Evolutionary conservation across 2,888 invertebrate genomes (phyloP), one percentile per base, ranked within the genome.

Genomic region (Crematogaster levior): DNA sequence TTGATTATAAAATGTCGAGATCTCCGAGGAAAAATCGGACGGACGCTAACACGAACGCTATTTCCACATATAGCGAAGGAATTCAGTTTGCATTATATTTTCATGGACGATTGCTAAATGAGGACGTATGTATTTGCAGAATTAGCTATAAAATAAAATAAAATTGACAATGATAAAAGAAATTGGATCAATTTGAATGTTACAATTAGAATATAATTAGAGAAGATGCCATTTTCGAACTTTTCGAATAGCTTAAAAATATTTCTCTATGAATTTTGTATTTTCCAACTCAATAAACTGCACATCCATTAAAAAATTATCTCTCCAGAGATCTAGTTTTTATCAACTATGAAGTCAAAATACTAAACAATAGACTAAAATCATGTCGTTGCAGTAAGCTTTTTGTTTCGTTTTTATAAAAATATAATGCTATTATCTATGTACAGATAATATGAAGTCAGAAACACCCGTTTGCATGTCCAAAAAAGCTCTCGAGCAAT

Each of bases 381-480:
- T 30, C 68, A 37, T 77, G 56, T 30, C 40, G 51, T 75, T 27
- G 43, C 53, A n/a, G n/a, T n/a, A n/a, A n/a, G 43, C 56, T 77
- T 87, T 87, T 34, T 34, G 3, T 34, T 34, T 34, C 34, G 3
- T 40, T 56, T 18, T 88, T 88, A 88, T 86, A 88, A 88, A 88
- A 88, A 88, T 88, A 88, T 82, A 82, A 88, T 61, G 60, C 84
- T 86, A 81, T 86, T 73, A 63, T 86, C 81, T 88, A 58, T 88
- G 84, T 86, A 86, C 81, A 73, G 88, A 82, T 58, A 79, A 83
- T 40, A 61, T 51, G 37, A 74, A 80, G 58, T 56, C 18, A 56
- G 53, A 53, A 56, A 84, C 66, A 58, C 82, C 63, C 63, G 85
- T 74, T 70, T 53, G 48, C 58, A 61, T 63, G 21, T 27, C 40